Evolutionary conservation across 2,113 vertebrate genomes (phyloP).

Genomic region (Nyctereutes procyonoides): DNA sequence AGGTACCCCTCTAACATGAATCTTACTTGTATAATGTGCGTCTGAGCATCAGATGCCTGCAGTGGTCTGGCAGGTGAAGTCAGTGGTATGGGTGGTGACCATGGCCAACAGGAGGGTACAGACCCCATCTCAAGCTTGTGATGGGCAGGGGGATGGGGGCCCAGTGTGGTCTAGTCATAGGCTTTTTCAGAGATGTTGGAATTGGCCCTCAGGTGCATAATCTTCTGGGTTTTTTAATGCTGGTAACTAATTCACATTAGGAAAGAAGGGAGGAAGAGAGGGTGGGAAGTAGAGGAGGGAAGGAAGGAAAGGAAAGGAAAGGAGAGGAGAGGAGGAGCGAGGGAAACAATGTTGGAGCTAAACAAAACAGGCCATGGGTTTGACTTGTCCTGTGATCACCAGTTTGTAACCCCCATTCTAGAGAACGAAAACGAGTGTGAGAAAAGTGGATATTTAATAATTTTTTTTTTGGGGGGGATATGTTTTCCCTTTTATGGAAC

Average conservation of each 20-base stretch:
- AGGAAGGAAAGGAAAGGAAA: rapidly evolving
- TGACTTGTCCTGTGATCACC: neutral
- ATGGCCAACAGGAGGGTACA: neutral
- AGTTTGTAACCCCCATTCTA: neutral
- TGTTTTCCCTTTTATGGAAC: neutral
- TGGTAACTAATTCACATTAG: neutral
- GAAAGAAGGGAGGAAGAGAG: neutral
- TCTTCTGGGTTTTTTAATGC: neutral
- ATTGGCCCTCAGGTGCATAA: neutral
- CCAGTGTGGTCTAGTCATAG: rapidly evolving
- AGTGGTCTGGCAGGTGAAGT: neutral
- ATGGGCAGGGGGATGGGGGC: rapidly evolving
- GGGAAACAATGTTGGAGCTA: neutral
- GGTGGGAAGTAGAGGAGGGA: rapidly evolving
- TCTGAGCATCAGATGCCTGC: rapidly evolving
- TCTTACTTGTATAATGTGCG: rapidly evolving
- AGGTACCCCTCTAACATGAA: neutral
- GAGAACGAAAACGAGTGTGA: neutral
- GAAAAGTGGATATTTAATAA: neutral
- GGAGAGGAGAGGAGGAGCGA: neutral
- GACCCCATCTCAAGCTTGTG: neutral
- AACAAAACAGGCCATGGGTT: neutral
- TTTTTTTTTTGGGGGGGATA: neutral
- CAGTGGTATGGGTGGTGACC: neutral
- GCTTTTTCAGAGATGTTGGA: neutral